phyloP scores from a whole-genome alignment of 30 jellyfish, hydroid and myxozoan genomes.

The Rhopilema esculentum region DNA sequence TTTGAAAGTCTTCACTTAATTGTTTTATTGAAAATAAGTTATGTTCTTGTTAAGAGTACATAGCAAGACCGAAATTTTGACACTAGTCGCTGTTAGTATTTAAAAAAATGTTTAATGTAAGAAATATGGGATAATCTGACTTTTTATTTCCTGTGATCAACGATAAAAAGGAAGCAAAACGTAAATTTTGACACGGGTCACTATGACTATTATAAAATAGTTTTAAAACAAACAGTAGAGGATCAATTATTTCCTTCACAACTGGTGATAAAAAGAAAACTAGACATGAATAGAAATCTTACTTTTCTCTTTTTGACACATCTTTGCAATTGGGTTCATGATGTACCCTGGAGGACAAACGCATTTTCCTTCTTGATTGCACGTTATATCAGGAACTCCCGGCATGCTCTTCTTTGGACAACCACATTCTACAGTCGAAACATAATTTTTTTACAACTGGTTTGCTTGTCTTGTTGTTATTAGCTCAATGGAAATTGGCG shows the following conservation, averaged over 20 bases:
- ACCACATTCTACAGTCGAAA: slow-evolving; percentile 63
- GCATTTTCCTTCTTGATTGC: slow-evolving; percentile 87
- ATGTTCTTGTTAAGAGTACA: too few species aligned
- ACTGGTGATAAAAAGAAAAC: neutral
- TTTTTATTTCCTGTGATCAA: too few species aligned
- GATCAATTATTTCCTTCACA: neutral
- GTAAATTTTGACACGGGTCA: too few species aligned
- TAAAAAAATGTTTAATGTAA: too few species aligned
- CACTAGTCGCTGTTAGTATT: neutral
- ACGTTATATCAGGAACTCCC: slow-evolving; percentile 63
- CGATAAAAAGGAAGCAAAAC: too few species aligned
- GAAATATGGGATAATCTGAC: too few species aligned
- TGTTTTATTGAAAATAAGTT: too few species aligned
- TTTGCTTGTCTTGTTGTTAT: too few species aligned
- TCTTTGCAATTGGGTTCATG: neutral
- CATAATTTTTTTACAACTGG: neutral
- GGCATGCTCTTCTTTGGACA: slow-evolving; percentile 70
- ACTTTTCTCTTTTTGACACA: slow-evolving; percentile 53
- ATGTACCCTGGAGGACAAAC: slow-evolving; percentile 86
- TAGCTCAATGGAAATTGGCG: neutral
- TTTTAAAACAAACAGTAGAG: neutral
- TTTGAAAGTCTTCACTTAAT: too few species aligned
- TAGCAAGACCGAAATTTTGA: neutral
- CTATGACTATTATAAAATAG: too few species aligned
- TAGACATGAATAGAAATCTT: slow-evolving; percentile 5